A percentile compares a stretch with the other conserved stretches of the same genome.
Conservation (phyloP, 2,888 invertebrate species). For the Sicus ferrugineus region DNA sequence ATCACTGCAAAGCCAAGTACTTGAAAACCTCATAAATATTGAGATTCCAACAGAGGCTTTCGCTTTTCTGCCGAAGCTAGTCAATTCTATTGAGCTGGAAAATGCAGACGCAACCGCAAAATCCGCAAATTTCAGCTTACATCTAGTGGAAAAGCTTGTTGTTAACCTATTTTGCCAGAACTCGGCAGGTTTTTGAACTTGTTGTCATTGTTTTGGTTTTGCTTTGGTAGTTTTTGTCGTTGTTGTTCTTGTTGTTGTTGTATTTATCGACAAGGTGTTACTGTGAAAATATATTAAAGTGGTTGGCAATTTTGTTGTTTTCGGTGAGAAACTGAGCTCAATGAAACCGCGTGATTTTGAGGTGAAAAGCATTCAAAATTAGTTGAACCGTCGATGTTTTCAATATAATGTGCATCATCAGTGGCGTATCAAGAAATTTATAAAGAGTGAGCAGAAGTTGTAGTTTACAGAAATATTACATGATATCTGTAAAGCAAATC, state of each 20-base stretch:
- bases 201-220: not conserved
- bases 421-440: not conserved
- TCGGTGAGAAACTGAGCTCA: not conserved
- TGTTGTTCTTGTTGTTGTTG: slow-evolving; percentile 3
- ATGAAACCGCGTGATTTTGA: not conserved
- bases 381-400: not conserved
- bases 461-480: no score
- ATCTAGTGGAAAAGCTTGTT: not conserved
- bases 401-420: not conserved
- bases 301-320: not conserved
- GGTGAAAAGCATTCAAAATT: not conserved
- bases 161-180: not conserved
- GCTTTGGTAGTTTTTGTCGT: not conserved
- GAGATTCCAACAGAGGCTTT: no score
- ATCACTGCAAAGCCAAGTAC: not conserved
- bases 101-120: not conserved
- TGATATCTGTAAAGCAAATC: no score
- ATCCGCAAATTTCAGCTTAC: not conserved
- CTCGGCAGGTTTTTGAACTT: not conserved
- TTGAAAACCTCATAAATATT: no score
- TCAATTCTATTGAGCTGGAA: not conserved
- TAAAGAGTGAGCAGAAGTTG: not conserved
- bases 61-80: not conserved
- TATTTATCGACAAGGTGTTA: not conserved
- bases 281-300: not conserved